phyloP scores from a whole-genome alignment of 53 echinoderm and acorn worm species.

The Paelopatides confundens region DNA sequence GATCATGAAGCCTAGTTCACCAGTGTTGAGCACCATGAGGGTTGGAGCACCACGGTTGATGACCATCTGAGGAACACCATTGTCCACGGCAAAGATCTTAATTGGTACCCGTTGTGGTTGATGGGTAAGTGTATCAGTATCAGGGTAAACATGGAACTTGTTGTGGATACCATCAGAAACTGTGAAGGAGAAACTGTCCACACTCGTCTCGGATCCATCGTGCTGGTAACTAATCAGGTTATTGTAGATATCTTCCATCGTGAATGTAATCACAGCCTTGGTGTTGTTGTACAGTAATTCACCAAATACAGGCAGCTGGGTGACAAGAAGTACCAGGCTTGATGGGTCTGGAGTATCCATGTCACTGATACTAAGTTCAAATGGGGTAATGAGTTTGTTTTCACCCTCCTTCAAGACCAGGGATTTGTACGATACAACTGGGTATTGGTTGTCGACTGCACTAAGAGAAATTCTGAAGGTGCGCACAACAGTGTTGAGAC shows the following conservation, averaged over 20 bases:
- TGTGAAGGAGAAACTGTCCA: slow-evolving; percentile 98
- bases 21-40: slow-evolving; percentile 78
- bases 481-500: slow-evolving; percentile 95
- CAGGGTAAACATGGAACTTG: slow-evolving; percentile 89
- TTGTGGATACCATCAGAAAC: slow-evolving; percentile 95
- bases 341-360: slow-evolving; percentile 79
- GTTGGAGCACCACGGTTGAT: slow-evolving; percentile 97
- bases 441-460: slow-evolving; percentile 95
- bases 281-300: slow-evolving; percentile 91
- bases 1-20: slow-evolving; percentile 91
- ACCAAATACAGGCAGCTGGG: slow-evolving; percentile 96
- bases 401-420: slow-evolving; percentile 83
- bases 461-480: slow-evolving; percentile 95
- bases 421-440: slow-evolving; percentile 78
- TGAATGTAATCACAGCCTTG: slow-evolving; percentile 81
- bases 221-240: slow-evolving; percentile 99
- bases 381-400: slow-evolving; percentile 98
- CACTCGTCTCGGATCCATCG: slow-evolving; percentile 81
- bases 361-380: slow-evolving; percentile 93
- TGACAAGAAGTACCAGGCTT: slow-evolving; percentile 87
- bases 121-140: slow-evolving; percentile 76
- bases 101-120: slow-evolving; percentile 91
- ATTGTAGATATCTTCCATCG: slow-evolving; percentile 94
- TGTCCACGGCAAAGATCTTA: slow-evolving; percentile 85
- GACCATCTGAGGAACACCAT: slow-evolving; percentile 92